Percentiles rank a stretch among this genome's conserved stretches.
Conservation (phyloP, 2,113 vertebrate species). For the Formicarius rufipectus region DNA sequence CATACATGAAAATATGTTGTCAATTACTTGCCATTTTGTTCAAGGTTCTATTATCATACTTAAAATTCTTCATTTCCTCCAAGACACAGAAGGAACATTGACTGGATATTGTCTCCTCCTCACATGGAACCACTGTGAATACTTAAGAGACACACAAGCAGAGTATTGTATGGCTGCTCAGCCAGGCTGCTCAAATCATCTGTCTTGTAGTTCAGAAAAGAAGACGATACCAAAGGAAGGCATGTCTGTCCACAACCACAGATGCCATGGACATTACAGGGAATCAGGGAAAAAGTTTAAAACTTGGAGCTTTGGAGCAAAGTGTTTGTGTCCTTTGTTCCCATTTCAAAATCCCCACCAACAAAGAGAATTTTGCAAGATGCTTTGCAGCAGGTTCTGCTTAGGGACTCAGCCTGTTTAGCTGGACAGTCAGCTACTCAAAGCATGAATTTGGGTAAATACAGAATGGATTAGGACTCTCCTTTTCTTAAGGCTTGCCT, state of each 20-base stretch:
- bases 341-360: background rate
- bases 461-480: background rate
- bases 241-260: background rate
- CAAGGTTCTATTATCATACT: background rate
- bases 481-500: background rate
- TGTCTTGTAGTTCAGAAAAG: background rate
- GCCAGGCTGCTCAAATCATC: background rate
- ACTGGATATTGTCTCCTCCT: conserved; percentile 22
- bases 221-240: background rate
- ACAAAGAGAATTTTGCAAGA: background rate
- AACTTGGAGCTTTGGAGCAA: background rate
- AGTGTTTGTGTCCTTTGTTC: background rate
- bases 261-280: background rate
- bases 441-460: background rate
- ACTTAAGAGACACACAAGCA: background rate
- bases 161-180: conserved; percentile 30
- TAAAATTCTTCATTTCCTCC: background rate
- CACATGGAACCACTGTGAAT: background rate
- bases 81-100: conserved; percentile 46
- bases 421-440: background rate
- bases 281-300: background rate
- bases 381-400: background rate
- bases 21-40: background rate
- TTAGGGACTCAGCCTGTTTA: background rate
- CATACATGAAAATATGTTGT: background rate